phyloP scores from a whole-genome alignment of 2,888 invertebrate genomes.

The Acleris literana region DNA sequence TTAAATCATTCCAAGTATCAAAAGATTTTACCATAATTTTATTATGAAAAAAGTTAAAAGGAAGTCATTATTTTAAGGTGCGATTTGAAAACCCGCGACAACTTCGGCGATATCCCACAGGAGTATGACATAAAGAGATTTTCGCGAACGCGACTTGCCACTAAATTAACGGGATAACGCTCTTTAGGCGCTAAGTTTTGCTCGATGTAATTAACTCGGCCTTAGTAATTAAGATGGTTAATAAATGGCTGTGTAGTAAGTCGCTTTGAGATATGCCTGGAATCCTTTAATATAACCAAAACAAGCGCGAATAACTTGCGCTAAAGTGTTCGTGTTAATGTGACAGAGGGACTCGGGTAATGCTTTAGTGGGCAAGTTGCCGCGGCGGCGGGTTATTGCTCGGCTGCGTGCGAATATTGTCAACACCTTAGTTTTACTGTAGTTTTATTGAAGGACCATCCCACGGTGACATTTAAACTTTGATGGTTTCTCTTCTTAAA shows the following conservation, averaged over 20 bases:
- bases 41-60: constrained; percentile 70
- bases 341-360: constrained; percentile 60
- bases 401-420: constrained; percentile 48
- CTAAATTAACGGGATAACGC: constrained; percentile 76
- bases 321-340: constrained; percentile 65
- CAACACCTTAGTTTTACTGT: constrained; percentile 47
- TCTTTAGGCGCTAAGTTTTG: constrained; percentile 78
- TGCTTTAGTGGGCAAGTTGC: constrained; percentile 58
- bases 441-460: constrained; percentile 39
- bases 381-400: constrained; percentile 52
- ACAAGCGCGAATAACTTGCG: constrained; percentile 67
- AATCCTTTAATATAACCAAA: constrained; percentile 80
- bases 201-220: constrained; percentile 77
- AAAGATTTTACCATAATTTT: constrained; percentile 75
- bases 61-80: constrained; percentile 57
- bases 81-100: constrained; percentile 60
- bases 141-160: constrained; percentile 60
- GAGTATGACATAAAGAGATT: constrained; percentile 71
- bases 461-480: not conserved
- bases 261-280: constrained; percentile 77
- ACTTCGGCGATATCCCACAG: constrained; percentile 61
- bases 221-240: constrained; percentile 81
- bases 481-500: constrained; percentile 1
- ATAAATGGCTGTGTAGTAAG: constrained; percentile 79
- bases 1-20: constrained; percentile 70